These are phyloP conservation scores for Proteles cristata DNA, from an alignment of 2,113 vertebrate genomes.

Conservation along the genomic window DNA sequence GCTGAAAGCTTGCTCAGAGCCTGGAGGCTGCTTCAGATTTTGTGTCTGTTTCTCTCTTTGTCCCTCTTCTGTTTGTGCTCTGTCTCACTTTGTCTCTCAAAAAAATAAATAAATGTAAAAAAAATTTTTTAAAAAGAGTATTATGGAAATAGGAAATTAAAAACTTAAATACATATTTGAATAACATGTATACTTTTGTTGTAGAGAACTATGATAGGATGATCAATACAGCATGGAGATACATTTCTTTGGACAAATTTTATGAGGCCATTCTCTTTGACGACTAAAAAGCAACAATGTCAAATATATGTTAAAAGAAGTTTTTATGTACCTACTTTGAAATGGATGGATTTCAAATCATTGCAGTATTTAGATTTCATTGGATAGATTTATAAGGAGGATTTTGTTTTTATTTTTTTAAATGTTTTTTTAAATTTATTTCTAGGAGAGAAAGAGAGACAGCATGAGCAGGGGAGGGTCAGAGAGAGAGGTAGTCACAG, in stretches of 20 bases:
- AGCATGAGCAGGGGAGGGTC: too few species aligned
- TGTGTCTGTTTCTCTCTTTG: too few species aligned
- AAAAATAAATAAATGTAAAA: too few species aligned
- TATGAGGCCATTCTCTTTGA: not conserved
- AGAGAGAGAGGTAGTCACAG: too few species aligned
- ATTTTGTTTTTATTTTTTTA: too few species aligned
- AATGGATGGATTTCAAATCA: not conserved
- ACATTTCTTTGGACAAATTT: not conserved
- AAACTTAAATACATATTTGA: not conserved
- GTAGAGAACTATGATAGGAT: not conserved
- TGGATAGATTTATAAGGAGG: not conserved
- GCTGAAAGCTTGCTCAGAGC: too few species aligned
- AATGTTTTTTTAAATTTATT: too few species aligned
- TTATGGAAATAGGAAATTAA: not conserved
- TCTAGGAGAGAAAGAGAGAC: too few species aligned
- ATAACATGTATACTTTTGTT: not conserved
- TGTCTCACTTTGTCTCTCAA: too few species aligned
- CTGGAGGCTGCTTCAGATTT: too few species aligned
- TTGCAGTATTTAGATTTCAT: not conserved
- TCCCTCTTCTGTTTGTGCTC: too few species aligned
- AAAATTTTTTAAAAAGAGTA: not conserved
- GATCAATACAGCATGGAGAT: not conserved
- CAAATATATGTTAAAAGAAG: not conserved
- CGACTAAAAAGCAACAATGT: not conserved
- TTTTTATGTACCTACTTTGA: not conserved